Conservation (phyloP, 23 tunicate genomes). For the Oikopleura dioica region DNA sequence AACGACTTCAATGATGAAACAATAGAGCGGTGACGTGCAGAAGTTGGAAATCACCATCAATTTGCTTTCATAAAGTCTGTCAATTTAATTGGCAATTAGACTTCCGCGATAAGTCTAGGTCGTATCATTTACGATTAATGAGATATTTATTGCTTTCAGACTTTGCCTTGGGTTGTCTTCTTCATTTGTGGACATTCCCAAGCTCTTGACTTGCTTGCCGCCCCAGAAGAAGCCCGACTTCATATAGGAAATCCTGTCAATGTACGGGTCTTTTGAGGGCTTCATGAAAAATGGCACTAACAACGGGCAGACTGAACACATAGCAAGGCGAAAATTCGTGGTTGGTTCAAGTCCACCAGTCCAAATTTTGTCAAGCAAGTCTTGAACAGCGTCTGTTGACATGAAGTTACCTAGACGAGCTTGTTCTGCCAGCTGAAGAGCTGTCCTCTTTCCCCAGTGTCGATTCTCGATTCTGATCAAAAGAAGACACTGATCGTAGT, state of each 20-base stretch:
- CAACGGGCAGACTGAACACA: constrained; percentile 7
- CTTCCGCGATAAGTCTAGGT: no score
- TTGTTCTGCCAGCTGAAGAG: neutral
- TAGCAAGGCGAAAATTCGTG: neutral
- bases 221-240: neutral
- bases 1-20: no score
- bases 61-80: no score
- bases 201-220: neutral
- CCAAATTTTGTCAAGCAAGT: constrained; percentile 35
- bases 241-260: neutral
- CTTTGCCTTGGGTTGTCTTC: no score
- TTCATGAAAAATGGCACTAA: constrained; percentile 19
- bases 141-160: no score
- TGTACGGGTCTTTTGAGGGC: neutral
- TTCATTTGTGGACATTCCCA: no score
- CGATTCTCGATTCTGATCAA: neutral
- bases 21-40: neutral
- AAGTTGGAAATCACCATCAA: no score
- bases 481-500: neutral
- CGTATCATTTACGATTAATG: no score
- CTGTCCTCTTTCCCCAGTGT: neutral
- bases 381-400: constrained; percentile 22
- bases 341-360: constrained; percentile 16
- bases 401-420: neutral
- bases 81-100: no score